Percentiles rank a stretch among this genome's conserved stretches.
Evolutionary conservation across 2,797 vertebrate species (phyloP).

Genomic region (Dendrocincla tyrannina): DNA sequence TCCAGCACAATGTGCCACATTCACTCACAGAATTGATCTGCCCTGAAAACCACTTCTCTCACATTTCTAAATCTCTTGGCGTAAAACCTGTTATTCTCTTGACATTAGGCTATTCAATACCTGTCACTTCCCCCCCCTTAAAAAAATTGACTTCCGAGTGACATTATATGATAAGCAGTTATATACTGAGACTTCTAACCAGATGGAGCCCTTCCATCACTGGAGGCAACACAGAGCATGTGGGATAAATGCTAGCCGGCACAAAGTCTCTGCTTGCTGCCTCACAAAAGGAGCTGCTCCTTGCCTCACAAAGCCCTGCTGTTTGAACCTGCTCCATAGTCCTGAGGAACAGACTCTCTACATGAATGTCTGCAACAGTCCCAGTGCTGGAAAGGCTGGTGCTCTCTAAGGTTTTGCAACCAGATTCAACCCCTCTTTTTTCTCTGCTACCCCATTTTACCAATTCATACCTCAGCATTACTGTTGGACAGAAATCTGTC

Average conservation of each 20-base stretch:
- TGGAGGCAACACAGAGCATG: slow-evolving; percentile 9
- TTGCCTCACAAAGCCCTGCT: neutral
- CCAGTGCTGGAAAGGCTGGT: neutral
- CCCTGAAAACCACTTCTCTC: slow-evolving; percentile 63
- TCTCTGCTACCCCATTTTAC: neutral
- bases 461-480: neutral
- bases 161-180: slow-evolving; percentile 72
- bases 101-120: slow-evolving; percentile 66
- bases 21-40: slow-evolving; percentile 44
- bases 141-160: slow-evolving; percentile 67
- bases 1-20: neutral
- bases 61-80: slow-evolving; percentile 63
- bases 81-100: slow-evolving; percentile 69
- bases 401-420: neutral
- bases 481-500: neutral
- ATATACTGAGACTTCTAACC: slow-evolving; percentile 63
- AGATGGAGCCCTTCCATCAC: slow-evolving; percentile 72
- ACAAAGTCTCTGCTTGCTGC: neutral
- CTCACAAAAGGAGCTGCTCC: neutral
- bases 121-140: slow-evolving; percentile 48
- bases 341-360: neutral
- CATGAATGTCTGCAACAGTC: neutral
- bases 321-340: neutral
- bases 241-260: neutral
- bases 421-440: neutral